These are phyloP conservation scores for Felis chaus DNA, from an alignment of 2,113 vertebrate species.

Conservation along the genomic window DNA sequence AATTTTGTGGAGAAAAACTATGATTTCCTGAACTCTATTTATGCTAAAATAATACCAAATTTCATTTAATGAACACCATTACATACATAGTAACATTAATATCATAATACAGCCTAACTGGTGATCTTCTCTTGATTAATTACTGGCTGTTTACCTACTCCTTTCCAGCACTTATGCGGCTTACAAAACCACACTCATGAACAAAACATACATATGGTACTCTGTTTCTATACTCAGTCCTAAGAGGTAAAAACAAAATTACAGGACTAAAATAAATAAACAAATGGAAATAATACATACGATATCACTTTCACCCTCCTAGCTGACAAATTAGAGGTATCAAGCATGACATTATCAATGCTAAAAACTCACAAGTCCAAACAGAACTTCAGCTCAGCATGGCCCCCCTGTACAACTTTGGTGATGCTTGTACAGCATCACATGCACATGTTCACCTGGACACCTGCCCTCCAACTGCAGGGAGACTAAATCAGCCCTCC, in stretches of 20 bases:
- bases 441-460: neutral
- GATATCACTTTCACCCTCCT: neutral
- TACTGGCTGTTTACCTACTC: neutral
- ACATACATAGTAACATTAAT: neutral
- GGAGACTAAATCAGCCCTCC: neutral
- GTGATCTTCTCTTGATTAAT: neutral
- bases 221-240: neutral
- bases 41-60: neutral
- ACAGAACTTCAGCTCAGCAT: neutral
- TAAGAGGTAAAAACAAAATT: neutral
- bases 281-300: neutral
- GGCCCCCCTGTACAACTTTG: rapidly evolving
- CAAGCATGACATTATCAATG: neutral
- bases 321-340: neutral
- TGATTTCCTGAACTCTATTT: neutral
- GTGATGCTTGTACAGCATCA: neutral
- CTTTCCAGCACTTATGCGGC: neutral
- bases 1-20: neutral
- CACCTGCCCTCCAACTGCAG: neutral
- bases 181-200: neutral
- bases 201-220: neutral
- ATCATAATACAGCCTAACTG: neutral
- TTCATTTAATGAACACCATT: neutral
- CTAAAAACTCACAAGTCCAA: neutral
- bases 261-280: neutral